A percentile compares a stretch with the other conserved stretches of the same genome.
These are phyloP conservation scores for Spilarctia lutea DNA, from an alignment of 2,888 invertebrate genomes.

Conservation along the genomic window DNA sequence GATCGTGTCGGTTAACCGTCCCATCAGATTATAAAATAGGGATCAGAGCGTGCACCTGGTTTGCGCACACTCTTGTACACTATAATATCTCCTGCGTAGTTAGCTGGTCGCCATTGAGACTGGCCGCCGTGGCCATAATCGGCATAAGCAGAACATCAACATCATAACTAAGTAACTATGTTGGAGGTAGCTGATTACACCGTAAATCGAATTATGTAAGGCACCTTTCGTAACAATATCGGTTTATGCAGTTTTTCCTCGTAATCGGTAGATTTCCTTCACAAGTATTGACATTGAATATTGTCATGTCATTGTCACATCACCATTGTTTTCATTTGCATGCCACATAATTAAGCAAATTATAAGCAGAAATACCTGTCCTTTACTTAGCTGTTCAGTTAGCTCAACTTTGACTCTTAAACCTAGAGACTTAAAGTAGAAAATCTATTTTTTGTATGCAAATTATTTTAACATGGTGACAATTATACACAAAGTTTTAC, in stretches of 20 bases:
- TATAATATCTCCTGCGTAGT: too few species aligned
- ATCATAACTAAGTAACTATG: too few species aligned
- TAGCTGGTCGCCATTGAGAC: too few species aligned
- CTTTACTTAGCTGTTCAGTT: conserved; percentile 10
- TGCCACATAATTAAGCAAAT: conserved; percentile 67
- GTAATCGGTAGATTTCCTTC: neutral
- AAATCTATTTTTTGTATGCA: conserved; percentile 9
- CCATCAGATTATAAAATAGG: too few species aligned
- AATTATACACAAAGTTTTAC: conserved; percentile 25
- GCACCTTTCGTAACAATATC: neutral
- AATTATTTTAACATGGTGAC: conserved; percentile 26
- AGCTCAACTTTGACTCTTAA: conserved; percentile 22
- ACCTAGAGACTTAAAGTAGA: accelerated
- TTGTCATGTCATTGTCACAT: conserved; percentile 66
- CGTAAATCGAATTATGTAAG: neutral
- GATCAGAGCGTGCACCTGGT: too few species aligned
- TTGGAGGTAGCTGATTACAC: neutral
- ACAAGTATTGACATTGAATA: conserved; percentile 19
- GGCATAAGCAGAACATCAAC: too few species aligned
- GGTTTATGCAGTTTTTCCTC: neutral
- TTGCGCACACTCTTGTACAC: too few species aligned
- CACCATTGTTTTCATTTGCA: conserved; percentile 79
- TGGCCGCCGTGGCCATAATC: too few species aligned
- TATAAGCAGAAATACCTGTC: conserved; percentile 58
- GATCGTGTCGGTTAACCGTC: too few species aligned